phyloP scores from a whole-genome alignment of 2,113 vertebrate genomes.

The Notothenia rossii region DNA sequence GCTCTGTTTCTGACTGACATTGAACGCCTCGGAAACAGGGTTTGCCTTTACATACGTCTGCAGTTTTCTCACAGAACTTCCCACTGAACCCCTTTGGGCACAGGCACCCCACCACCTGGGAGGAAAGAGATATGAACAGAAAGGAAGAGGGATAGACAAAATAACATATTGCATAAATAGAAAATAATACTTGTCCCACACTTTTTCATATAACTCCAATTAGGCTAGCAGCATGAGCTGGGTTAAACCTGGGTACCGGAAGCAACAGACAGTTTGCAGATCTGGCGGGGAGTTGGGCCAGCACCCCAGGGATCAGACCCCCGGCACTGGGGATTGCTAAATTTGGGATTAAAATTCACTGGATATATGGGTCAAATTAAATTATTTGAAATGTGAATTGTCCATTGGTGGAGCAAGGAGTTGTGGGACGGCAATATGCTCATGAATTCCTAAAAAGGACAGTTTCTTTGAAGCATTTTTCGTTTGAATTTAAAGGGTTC shows the following conservation, averaged over 20 bases:
- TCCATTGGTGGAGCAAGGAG: neutral
- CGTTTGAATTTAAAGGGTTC: too few relatives aligned
- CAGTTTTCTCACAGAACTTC: constrained; percentile 76
- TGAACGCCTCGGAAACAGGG: constrained; percentile 83
- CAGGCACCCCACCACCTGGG: constrained; percentile 84
- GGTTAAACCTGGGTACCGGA: neutral
- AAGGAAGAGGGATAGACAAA: neutral
- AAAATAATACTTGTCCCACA: neutral
- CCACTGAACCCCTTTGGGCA: constrained; percentile 83
- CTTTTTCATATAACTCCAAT: too few relatives aligned
- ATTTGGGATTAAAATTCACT: neutral
- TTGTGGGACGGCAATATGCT: neutral
- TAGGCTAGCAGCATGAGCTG: neutral
- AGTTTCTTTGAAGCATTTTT: neutral
- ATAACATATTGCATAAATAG: neutral
- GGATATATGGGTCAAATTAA: neutral
- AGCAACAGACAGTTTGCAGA: neutral
- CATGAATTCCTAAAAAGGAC: neutral
- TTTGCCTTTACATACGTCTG: constrained; percentile 78
- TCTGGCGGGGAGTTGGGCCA: neutral
- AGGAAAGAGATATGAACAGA: neutral
- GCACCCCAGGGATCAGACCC: neutral
- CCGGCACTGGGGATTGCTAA: neutral
- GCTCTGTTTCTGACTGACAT: constrained; percentile 63
- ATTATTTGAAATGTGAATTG: neutral